Conservation (phyloP, 2,113 vertebrate species). For the Rhea americana region DNA sequence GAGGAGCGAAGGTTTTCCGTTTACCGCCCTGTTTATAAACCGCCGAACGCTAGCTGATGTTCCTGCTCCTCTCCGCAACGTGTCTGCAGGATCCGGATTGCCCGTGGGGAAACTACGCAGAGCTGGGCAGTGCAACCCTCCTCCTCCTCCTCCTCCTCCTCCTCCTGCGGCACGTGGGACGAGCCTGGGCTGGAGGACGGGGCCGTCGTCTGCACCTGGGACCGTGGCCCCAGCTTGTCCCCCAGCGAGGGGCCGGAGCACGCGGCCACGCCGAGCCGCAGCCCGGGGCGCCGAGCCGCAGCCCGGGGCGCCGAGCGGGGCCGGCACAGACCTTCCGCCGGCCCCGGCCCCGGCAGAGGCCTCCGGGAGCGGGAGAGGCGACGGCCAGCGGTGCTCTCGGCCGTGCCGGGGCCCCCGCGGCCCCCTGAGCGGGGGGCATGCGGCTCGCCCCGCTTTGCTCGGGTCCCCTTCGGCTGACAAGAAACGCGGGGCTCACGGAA, state of each 20-base stretch:
- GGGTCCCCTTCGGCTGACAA: too few relatives aligned
- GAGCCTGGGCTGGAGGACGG: neutral
- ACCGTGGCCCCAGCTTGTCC: fast-evolving
- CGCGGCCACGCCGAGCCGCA: too few relatives aligned
- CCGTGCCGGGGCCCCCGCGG: fast-evolving
- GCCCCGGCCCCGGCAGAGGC: neutral
- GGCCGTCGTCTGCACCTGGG: fast-evolving
- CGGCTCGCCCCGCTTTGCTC: neutral
- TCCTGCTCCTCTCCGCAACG: neutral
- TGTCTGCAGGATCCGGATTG: neutral
- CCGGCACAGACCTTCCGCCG: too few relatives aligned
- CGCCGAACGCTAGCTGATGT: neutral
- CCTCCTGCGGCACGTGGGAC: fast-evolving
- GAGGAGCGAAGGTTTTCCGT: constrained; percentile 4
- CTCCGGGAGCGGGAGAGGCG: neutral
- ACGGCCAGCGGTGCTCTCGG: fast-evolving
- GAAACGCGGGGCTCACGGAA: neutral
- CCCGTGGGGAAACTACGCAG: neutral
- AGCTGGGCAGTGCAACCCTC: neutral
- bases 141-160: neutral
- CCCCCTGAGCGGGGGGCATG: neutral
- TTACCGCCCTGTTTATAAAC: constrained; percentile 34
- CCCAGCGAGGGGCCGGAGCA: neutral
- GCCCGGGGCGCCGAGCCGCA: too few relatives aligned
- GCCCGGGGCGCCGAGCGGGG: too few relatives aligned